Evolutionary conservation across 2,113 vertebrate genomes (phyloP), one percentile per base, ranked within the genome.

Genomic region (Ornithorhynchus anatinus): DNA sequence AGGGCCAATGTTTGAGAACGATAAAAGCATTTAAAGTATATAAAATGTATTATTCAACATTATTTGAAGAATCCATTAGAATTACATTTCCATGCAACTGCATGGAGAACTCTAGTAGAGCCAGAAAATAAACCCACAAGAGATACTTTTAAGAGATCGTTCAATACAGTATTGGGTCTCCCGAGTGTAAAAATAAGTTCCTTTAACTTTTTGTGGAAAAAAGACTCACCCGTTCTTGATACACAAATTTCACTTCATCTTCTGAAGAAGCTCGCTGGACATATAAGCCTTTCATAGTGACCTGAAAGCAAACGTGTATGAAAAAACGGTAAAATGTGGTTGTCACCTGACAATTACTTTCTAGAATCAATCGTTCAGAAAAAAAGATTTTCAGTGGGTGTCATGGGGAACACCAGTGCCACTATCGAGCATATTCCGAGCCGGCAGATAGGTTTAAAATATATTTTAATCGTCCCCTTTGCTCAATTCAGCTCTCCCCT

Each of bases 241-340:
- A 94, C 50, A 95, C 59, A 90, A 96, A 96, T 52, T 83, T 92
- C 25, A 93, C 73, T 68, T 94, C 94, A 80, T 89, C 91, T 61
- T 79, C 84, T 54, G 87, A 66, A 40, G 92, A 89, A 69, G 47
- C 89, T 71, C 87, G 87, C 66, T 95, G 93, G 78, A 92, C 93
- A 73, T 92, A 96, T 32, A 96, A 88, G 9, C 90, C 95, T 86
- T 94, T 96, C 95, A 96, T 96, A 11, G 36, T 50, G 72, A 83
- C 68, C 92, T 94, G 83, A 38, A 85, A 87, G 20, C 56, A 72
- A 69, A 58, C 9, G 15, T 50, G 19, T 6, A 27, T 50, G 19
- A 27, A 69, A 35, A 79, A 12, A 37, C 59, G 42, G 56, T 60
- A 52, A 29, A 67, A 52, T 20, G 47, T 53, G 17, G 13, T 50